Base-by-base conservation (phyloP, 2,888 invertebrate genomes). In the Glomeris marginata region DNA sequence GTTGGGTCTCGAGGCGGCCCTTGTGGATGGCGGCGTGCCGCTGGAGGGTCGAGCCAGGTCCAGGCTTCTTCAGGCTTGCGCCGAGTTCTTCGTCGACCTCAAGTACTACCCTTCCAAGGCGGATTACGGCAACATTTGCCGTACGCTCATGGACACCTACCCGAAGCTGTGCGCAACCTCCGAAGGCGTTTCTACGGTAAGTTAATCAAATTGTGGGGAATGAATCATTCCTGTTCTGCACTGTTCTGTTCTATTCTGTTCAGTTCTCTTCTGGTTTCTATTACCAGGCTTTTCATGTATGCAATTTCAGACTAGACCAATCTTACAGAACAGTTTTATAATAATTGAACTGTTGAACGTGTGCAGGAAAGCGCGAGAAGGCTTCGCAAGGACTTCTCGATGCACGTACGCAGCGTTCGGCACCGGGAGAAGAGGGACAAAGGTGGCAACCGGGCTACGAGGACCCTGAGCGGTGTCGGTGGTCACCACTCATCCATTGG, bases 371-470 rank as follows among this genome's bases (percentile, higher is more conserved):
- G 28, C 28, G 28, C 28, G 43, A 11, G 6, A 2, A 35, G 21
- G 16, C 35, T 49, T 15, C 34, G 43, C 21, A 48, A 43, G 34
- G 48, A 48, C 18, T 35, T 48, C 18, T 42, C 42, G 11, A n/a
- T 34, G 42, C 35, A 48, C 36, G 33, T 48, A 8, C 5, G 11
- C 8, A 35, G 36, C 43, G 20, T 33, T 33, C 43, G 16, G 10
- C 42, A 35, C n/a, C 49, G 42, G 11, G 36, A 33, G 11, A 49
- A 49, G 43, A n/a, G 15, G 15, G 38, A 38, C 15, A 15, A 18
- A 10, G 18, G 15, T 4, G 4, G 18, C 3, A 38, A 38, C n/a
- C n/a, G n/a, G n/a, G n/a, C n/a, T n/a, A n/a, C n/a, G n/a, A n/a
- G n/a, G n/a, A n/a, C n/a, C n/a, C n/a, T n/a, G n/a, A n/a, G n/a